Percentiles rank a stretch among this genome's conserved stretches.
Evolutionary conservation across 2,888 invertebrate species (phyloP).

Genomic region (Acleris holmiana): DNA sequence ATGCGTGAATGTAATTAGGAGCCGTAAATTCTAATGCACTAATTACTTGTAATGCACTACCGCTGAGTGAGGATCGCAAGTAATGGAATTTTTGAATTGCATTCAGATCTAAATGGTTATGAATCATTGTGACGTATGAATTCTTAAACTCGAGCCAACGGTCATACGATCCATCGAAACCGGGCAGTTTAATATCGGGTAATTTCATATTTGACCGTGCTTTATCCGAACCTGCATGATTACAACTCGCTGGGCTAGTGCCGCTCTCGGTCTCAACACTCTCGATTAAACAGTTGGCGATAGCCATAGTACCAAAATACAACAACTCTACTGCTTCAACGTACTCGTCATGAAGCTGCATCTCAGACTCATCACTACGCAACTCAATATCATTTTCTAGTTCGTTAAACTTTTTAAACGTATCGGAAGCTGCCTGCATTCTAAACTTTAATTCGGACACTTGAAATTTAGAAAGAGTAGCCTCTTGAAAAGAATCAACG

Average conservation of each 20-base stretch:
- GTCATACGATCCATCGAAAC: constrained; percentile 9
- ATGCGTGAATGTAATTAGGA: too few relatives aligned
- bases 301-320: constrained; percentile 17
- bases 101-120: constrained; percentile 16
- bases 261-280: constrained; percentile 3
- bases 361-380: background rate
- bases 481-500: constrained; percentile 2
- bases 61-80: constrained; percentile 18
- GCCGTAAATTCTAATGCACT: constrained; percentile 39
- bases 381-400: background rate
- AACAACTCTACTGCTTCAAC: constrained; percentile 6
- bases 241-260: background rate
- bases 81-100: constrained; percentile 14
- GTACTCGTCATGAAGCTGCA: background rate
- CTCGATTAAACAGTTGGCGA: constrained; percentile 13
- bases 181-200: constrained; percentile 13
- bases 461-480: constrained; percentile 11
- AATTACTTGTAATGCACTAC: constrained; percentile 30
- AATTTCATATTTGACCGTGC: constrained; percentile 3
- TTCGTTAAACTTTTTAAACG: constrained; percentile 14
- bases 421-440: constrained; percentile 17
- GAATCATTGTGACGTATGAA: constrained; percentile 17
- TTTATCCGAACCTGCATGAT: background rate
- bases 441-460: constrained; percentile 13
- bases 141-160: constrained; percentile 18